Conservation (phyloP, 1,140 invertebrate species). For the Saccostrea glomerata region DNA sequence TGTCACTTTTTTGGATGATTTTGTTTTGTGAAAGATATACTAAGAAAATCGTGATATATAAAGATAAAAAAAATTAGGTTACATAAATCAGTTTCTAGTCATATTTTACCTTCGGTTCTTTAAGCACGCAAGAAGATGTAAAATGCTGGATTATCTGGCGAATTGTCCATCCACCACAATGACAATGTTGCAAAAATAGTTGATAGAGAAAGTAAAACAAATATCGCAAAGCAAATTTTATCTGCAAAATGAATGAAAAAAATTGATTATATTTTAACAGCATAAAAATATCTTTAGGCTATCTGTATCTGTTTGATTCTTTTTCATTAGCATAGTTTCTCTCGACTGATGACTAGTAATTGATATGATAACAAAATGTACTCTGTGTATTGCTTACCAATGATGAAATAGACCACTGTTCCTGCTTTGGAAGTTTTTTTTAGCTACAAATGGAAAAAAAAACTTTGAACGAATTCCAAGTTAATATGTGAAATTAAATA, state of each 20-base stretch:
- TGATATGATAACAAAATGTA: not conserved
- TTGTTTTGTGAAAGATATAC: too few species aligned
- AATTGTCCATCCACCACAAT: not conserved
- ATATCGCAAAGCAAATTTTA: not conserved
- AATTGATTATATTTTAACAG: not conserved
- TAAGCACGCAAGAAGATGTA: not conserved
- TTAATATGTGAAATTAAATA: too few species aligned
- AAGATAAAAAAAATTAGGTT: too few species aligned
- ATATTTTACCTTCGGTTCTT: not conserved
- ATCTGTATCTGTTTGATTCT: not conserved
- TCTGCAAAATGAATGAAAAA: not conserved
- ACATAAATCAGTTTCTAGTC: too few species aligned
- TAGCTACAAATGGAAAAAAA: not conserved
- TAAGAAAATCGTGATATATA: too few species aligned
- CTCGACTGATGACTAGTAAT: not conserved
- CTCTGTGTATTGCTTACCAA: not conserved
- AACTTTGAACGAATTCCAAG: not conserved
- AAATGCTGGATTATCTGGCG: not conserved
- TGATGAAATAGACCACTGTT: not conserved
- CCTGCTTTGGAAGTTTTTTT: not conserved
- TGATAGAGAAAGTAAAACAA: not conserved
- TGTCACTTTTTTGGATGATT: too few species aligned
- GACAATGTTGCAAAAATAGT: not conserved
- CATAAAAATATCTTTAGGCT: too few species aligned
- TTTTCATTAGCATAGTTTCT: not conserved